These are phyloP conservation scores for Felis chaus DNA, from an alignment of 2,113 vertebrate genomes.

Conservation along the genomic window DNA sequence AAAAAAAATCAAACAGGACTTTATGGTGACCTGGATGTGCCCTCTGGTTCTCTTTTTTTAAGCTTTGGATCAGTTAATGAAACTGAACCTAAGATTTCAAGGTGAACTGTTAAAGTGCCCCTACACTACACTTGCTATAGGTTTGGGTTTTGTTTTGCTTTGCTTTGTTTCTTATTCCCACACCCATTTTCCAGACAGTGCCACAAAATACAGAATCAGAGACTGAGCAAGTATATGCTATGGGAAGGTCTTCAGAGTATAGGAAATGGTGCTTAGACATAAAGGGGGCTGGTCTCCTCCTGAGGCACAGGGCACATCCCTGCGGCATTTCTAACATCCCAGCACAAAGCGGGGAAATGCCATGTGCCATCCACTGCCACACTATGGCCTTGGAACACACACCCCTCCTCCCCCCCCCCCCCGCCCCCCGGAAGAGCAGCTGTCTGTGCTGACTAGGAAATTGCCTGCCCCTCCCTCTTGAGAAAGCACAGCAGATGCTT, in stretches of 20 bases:
- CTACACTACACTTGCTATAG: background rate
- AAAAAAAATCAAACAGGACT: background rate
- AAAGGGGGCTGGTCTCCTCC: background rate
- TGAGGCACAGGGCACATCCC: background rate
- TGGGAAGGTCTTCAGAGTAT: background rate
- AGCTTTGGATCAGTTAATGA: background rate
- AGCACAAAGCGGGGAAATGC: constrained; percentile 32
- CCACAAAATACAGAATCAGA: background rate
- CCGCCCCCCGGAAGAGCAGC: constrained; percentile 26
- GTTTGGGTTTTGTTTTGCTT: background rate
- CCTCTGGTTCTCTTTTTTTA: background rate
- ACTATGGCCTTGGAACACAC: background rate
- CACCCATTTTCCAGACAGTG: background rate
- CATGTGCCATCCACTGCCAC: background rate
- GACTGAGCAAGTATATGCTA: background rate
- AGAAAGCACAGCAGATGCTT: constrained; percentile 62
- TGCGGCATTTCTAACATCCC: background rate
- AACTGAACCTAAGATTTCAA: constrained; percentile 16
- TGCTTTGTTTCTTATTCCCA: background rate
- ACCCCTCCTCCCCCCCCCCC: no score
- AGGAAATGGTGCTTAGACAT: background rate
- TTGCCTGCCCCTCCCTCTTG: background rate
- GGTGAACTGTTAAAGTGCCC: background rate
- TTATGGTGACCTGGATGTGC: background rate
- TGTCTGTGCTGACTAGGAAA: background rate